A percentile compares a stretch with the other conserved stretches of the same genome.
Evolutionary conservation across 2,113 vertebrate species (phyloP).

Genomic region (Steatornis caripensis): DNA sequence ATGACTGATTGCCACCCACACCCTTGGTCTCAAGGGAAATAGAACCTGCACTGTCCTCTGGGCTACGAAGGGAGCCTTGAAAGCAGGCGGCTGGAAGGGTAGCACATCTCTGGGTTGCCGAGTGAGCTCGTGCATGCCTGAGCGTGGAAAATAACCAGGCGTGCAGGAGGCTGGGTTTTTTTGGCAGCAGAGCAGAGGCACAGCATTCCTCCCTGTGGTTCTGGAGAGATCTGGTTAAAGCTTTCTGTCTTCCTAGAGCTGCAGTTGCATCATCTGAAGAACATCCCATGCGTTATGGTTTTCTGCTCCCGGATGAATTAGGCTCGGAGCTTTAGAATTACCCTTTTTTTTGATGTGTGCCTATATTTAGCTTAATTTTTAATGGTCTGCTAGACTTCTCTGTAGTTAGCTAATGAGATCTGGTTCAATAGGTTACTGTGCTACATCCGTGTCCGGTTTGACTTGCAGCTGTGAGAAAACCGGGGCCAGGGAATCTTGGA

Average conservation of each 20-base stretch:
- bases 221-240: neutral
- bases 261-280: neutral
- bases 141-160: neutral
- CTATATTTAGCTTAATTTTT: constrained; percentile 34
- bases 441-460: neutral
- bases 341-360: neutral
- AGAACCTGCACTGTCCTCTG: rapidly evolving
- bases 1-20: neutral
- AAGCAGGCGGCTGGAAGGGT: neutral
- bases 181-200: neutral
- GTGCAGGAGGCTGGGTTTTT: neutral
- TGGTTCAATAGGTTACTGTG: constrained; percentile 55
- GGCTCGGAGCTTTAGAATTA: neutral
- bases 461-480: neutral
- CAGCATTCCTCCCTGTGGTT: neutral
- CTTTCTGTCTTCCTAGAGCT: neutral
- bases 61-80: neutral
- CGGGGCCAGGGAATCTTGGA: neutral
- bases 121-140: neutral
- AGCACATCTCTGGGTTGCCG: neutral
- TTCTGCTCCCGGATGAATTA: neutral
- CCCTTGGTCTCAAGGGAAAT: neutral
- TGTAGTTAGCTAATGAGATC: neutral
- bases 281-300: neutral
- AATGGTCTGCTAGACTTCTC: neutral